A percentile compares a stretch with the other conserved stretches of the same genome.
Evolutionary conservation across 37 sponge, comb jelly and placozoan genomes (phyloP).

Genomic region (Aplysina aerophoba): DNA sequence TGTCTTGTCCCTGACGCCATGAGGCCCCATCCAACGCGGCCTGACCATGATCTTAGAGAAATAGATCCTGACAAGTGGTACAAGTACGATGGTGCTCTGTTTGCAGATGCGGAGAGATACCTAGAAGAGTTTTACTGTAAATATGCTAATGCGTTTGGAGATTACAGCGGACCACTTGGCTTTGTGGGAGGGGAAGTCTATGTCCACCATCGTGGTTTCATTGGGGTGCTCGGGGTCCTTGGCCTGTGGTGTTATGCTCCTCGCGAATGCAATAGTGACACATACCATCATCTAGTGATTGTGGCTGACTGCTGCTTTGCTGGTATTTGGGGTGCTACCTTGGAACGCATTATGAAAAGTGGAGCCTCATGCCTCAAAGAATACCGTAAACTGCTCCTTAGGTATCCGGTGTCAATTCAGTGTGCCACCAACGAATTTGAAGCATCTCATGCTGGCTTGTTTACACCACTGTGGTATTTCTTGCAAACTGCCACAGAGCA

Average conservation of each 20-base stretch:
- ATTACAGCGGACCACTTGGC: background rate
- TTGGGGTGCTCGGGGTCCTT: background rate
- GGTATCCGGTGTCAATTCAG: background rate
- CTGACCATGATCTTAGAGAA: background rate
- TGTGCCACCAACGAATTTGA: background rate
- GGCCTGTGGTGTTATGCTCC: background rate
- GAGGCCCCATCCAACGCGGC: background rate
- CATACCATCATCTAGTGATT: background rate
- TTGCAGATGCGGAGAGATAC: background rate
- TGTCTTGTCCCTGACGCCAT: background rate
- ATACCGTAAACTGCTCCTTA: background rate
- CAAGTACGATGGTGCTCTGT: background rate
- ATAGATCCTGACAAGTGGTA: background rate
- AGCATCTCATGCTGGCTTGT: conserved; percentile 7
- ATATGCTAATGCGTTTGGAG: background rate
- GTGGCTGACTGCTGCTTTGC: background rate
- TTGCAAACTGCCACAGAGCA: background rate
- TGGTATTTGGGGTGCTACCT: background rate
- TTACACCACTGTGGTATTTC: conserved; percentile 10
- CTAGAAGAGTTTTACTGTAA: background rate
- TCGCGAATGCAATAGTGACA: background rate
- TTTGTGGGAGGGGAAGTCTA: background rate
- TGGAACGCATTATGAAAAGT: background rate
- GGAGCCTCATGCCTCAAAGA: background rate
- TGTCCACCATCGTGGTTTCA: background rate